Base-by-base conservation (phyloP, 53 echinoderm and acorn worm genomes). In the Astropecten irregularis region DNA sequence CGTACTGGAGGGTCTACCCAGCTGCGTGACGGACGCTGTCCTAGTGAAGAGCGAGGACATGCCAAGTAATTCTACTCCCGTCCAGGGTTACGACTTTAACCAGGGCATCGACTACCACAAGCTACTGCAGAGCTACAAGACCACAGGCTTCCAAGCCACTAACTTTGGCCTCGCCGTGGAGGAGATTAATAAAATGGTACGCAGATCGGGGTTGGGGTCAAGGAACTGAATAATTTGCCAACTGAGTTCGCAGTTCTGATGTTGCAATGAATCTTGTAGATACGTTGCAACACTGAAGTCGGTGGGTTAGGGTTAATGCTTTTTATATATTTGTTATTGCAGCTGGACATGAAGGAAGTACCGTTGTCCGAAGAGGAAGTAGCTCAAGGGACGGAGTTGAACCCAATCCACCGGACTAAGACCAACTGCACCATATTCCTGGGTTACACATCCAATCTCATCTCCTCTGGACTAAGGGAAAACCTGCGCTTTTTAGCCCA, bases 41-140 rank as follows among this genome's bases (percentile, higher is more conserved):
- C 34, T 92, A 29, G 92, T 87, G 7, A 79, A 81, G 60, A 97
- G 97, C 59, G 69, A 61, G 16, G 82, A 82, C 32, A 92, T 94
- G 97, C 97, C 97, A 0, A 66, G 23, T n/a, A 92, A 85, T 53
- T 87, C 97, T 20, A 88, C 94, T 2, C 72, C 87, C 79, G 94
- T 97, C 90, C 84, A 88, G 84, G 97, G 97, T 51, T 97, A 97
- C 51, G 97, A 97, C 77, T 97, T 97, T 84, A 94, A 97, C 76
- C 62, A 97, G 47, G 97, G 97, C 29, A 59, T 97, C 7, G 88
- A 94, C 40, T 97, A 94, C 58, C 92, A 89, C 85, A 89, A 89
- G 64, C 69, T 97, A 56, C 82, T 97, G 20, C 81, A 97, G 55
- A 89, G 91, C 27, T 97, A 94, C 61, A 68, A 69, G 50, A 97